Base-by-base conservation (phyloP, 2,888 invertebrate species). In the Lysandra bellargus region DNA sequence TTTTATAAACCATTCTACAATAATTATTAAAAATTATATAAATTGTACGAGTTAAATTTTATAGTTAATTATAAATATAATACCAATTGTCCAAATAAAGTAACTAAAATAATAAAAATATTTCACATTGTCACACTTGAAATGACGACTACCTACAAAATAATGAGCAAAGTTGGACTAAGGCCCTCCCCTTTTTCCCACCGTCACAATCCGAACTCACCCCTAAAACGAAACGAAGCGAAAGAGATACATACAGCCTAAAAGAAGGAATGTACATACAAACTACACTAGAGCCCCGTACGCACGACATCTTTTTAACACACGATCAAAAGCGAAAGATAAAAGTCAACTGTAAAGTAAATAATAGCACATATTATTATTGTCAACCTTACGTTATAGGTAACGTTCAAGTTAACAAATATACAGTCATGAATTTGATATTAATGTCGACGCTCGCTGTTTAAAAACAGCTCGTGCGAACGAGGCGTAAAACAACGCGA, bases 1-100 rank as follows among this genome's bases (percentile, higher is more conserved):
- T 23, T 53, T 53, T 76, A 76, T 76, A 76, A 53, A 76, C 33
- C 76, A 76, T 57, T 76, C 76, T 76, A 76, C 30, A 76, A 76
- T 57, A 76, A 76, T 57, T 17, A 57, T 57, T 76, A 75, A 6
- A 30, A 57, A 69, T 69, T 33, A 69, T 33, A 69, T 69, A 33
- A 17, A 69, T 69, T 69, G 69, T 69, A 69, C 69, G 69, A 69
- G 69, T 69, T 69, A 69, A 33, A 37, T 69, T 69, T 14, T 69
- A 69, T 69, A 69, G 69, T 69, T 69, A 37, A 37, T 69, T 57
- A 76, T 76, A 76, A 53, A 57, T 76, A 76, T 53, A 76, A 53
- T 53, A 76, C 76, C 76, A 76, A 76, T 76, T 76, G 76, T 76
- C 76, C 76, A 33, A 76, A 76, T 53, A 14, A 53, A 57, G 33